A percentile compares a stretch with the other conserved stretches of the same genome.
Conservation (phyloP, 1,140 invertebrate genomes). For the Ceratosolen solmsi region DNA sequence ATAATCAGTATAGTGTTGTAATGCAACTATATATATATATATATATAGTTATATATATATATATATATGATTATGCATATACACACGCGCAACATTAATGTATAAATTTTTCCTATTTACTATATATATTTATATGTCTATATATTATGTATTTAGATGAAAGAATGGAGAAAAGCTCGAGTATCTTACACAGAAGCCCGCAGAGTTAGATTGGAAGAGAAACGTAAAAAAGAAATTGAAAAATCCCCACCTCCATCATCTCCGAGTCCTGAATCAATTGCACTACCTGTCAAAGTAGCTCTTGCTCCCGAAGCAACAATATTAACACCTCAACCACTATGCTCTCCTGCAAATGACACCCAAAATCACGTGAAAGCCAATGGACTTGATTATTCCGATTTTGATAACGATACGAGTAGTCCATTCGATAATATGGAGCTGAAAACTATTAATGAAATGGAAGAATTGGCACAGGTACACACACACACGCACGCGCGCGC, state of each 20-base stretch:
- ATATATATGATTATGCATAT: no score
- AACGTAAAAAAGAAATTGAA: slow-evolving; percentile 74
- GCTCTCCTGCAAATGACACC: slow-evolving; percentile 62
- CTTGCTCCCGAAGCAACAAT: slow-evolving; percentile 65
- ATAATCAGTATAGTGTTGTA: no score
- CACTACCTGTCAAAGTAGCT: slow-evolving; percentile 71
- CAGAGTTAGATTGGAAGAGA: slow-evolving; percentile 75
- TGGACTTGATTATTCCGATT: slow-evolving; percentile 80
- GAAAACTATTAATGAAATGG: slow-evolving; percentile 92
- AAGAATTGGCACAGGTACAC: slow-evolving; percentile 83
- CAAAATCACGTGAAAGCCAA: slow-evolving; percentile 63
- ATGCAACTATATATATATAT: no score
- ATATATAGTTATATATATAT: no score
- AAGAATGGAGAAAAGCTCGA: slow-evolving; percentile 79
- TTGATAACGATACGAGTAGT: slow-evolving; percentile 90
- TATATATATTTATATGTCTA: neutral
- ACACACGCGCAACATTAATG: no score
- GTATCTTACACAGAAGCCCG: slow-evolving; percentile 76
- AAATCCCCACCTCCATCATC: slow-evolving; percentile 65
- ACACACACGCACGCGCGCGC: no score
- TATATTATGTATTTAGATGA: slow-evolving; percentile 68
- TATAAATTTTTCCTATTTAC: no score
- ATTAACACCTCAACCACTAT: slow-evolving; percentile 67
- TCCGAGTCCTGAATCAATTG: slow-evolving; percentile 56
- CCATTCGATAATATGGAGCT: slow-evolving; percentile 93